Percentiles rank a stretch among this genome's conserved stretches.
Conservation (phyloP, 2,888 invertebrate genomes). For the Serripes groenlandicus region DNA sequence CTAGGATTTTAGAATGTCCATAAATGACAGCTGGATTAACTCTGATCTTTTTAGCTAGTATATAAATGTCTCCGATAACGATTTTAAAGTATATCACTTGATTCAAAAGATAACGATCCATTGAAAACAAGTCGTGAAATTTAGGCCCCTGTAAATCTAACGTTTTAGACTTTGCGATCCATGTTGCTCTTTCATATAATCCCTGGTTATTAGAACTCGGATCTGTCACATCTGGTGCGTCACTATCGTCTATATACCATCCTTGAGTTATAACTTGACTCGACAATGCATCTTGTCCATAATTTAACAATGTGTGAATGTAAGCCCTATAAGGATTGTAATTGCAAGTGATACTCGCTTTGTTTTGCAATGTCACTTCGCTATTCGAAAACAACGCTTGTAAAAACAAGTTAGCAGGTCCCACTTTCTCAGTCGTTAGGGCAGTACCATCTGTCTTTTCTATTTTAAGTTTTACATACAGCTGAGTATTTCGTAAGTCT, state of each 20-base stretch:
- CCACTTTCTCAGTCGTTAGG: slow-evolving; percentile 44
- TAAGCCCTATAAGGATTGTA: slow-evolving; percentile 62
- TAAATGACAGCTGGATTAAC: slow-evolving; percentile 29
- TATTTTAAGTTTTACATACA: slow-evolving; percentile 12
- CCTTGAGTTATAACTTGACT: slow-evolving; percentile 50
- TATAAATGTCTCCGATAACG: slow-evolving; percentile 32
- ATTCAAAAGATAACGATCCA: slow-evolving; percentile 42
- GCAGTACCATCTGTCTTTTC: slow-evolving; percentile 11
- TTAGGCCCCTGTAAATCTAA: slow-evolving; percentile 53
- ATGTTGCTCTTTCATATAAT: slow-evolving; percentile 32
- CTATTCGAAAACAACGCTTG: slow-evolving; percentile 61
- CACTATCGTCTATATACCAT: slow-evolving; percentile 47
- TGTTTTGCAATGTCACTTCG: slow-evolving; percentile 65
- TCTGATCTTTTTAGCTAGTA: slow-evolving; percentile 18
- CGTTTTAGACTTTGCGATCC: slow-evolving; percentile 28
- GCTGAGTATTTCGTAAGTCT: slow-evolving; percentile 17
- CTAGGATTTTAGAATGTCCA: slow-evolving; percentile 35
- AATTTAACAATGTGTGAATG: slow-evolving; percentile 60
- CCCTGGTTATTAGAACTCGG: slow-evolving; percentile 35
- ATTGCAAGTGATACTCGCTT: slow-evolving; percentile 30
- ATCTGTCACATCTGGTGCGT: slow-evolving; percentile 40
- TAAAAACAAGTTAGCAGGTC: slow-evolving; percentile 61
- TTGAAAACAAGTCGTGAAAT: slow-evolving; percentile 53
- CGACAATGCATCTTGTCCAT: slow-evolving; percentile 41
- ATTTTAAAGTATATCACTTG: slow-evolving; percentile 23